phyloP scores from a whole-genome alignment of 2,888 invertebrate species.

The Conus canariensis region DNA sequence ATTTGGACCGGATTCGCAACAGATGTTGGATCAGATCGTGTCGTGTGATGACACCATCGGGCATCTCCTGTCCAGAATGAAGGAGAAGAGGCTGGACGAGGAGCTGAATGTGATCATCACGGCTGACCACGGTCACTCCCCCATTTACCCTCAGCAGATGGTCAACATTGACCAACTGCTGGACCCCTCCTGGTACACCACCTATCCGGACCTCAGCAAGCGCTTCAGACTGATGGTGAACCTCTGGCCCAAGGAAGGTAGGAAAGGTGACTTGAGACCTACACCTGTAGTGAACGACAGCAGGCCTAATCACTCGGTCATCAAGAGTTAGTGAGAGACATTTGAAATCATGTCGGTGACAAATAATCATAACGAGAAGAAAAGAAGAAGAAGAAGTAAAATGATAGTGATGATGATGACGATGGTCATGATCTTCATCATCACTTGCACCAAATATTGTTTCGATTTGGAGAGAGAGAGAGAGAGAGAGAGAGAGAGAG shows the following conservation, averaged over 20 bases:
- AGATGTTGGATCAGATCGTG: slow-evolving; percentile 80
- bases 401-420: too few relatives aligned
- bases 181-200: slow-evolving; percentile 50
- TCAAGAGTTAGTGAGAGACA: too few relatives aligned
- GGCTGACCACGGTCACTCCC: slow-evolving; percentile 85
- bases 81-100: slow-evolving; percentile 80
- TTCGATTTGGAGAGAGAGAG: too few relatives aligned
- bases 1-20: slow-evolving; percentile 78
- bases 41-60: slow-evolving; percentile 75
- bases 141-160: slow-evolving; percentile 76
- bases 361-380: too few relatives aligned
- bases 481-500: too few relatives aligned
- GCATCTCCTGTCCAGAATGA: slow-evolving; percentile 81
- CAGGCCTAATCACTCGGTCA: too few relatives aligned
- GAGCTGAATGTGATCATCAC: slow-evolving; percentile 84
- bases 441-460: too few relatives aligned
- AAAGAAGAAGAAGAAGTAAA: too few relatives aligned
- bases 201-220: slow-evolving; percentile 17
- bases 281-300: too few relatives aligned
- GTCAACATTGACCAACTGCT: slow-evolving; percentile 56
- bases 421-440: too few relatives aligned
- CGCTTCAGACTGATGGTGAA: neutral
- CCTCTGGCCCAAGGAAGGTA: slow-evolving; percentile 29
- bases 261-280: neutral
- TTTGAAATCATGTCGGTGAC: too few relatives aligned